phyloP scores from a whole-genome alignment of 2,113 vertebrate genomes.

The Anarrhichthys ocellatus region DNA sequence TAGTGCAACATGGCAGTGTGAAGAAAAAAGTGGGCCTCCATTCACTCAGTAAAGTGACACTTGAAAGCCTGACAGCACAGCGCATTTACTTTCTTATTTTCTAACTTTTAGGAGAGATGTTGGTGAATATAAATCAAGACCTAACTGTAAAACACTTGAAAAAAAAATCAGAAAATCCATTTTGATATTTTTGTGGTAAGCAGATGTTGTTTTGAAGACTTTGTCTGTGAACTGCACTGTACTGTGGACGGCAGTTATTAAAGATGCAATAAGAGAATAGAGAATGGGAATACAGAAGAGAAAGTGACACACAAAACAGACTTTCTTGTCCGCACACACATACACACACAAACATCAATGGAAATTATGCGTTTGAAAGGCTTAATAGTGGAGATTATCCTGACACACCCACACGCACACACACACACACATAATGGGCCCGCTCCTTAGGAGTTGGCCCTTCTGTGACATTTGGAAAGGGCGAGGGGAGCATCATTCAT shows the following conservation, averaged over 20 bases:
- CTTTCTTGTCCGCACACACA: slow-evolving; percentile 16
- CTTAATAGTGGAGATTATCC: slow-evolving; percentile 59
- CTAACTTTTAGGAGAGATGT: slow-evolving; percentile 34
- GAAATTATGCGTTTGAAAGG: slow-evolving; percentile 57
- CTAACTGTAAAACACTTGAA: slow-evolving; percentile 35
- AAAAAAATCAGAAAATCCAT: slow-evolving; percentile 29
- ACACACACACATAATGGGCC: slow-evolving; percentile 58
- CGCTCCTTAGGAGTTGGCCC: slow-evolving; percentile 73
- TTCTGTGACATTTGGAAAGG: slow-evolving; percentile 83
- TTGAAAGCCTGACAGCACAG: slow-evolving; percentile 19
- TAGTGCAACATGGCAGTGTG: background rate
- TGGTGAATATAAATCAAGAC: slow-evolving; percentile 47
- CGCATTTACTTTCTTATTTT: slow-evolving; percentile 28
- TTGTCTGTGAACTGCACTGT: slow-evolving; percentile 40
- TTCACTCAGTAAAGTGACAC: slow-evolving; percentile 21
- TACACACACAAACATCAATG: slow-evolving; percentile 42
- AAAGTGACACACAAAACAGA: slow-evolving; percentile 16
- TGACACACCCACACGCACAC: slow-evolving; percentile 45
- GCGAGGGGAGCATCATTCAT: slow-evolving; percentile 67
- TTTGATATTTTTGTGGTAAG: slow-evolving; percentile 36
- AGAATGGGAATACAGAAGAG: slow-evolving; percentile 38
- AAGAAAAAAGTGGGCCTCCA: slow-evolving; percentile 18
- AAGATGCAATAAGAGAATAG: slow-evolving; percentile 62
- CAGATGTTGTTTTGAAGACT: slow-evolving; percentile 60
- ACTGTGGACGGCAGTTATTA: slow-evolving; percentile 49